A percentile compares a stretch with the other conserved stretches of the same genome.
Conservation (phyloP, 2,113 vertebrate species). For the Sciurus niger region DNA sequence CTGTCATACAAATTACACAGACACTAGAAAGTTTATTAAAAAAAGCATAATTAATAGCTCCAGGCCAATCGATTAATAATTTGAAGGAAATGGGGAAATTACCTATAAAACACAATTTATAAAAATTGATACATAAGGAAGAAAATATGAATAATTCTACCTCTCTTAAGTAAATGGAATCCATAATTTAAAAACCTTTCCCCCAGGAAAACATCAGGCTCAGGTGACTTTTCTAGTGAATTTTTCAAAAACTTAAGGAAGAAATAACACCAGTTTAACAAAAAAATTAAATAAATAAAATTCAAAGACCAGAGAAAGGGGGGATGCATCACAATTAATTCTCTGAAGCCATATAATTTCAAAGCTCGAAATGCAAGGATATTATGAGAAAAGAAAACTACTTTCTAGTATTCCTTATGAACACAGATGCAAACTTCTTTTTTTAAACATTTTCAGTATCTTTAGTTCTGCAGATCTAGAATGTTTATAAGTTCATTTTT, state of each 20-base stretch:
- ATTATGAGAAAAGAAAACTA: not conserved
- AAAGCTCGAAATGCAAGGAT: not conserved
- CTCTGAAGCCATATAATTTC: not conserved
- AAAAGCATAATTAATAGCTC: not conserved
- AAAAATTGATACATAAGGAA: not conserved
- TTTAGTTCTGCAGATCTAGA: conserved; percentile 60
- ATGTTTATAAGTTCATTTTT: conserved; percentile 14
- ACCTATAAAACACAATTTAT: not conserved
- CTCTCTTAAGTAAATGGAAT: not conserved
- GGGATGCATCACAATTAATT: not conserved
- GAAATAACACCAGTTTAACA: not conserved
- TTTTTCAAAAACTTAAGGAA: conserved; percentile 20
- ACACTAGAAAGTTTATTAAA: not conserved
- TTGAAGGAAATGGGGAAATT: not conserved
- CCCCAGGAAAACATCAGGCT: not conserved
- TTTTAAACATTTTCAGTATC: not conserved
- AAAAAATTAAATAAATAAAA: not conserved
- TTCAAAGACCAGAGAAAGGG: not conserved
- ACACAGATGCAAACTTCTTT: not conserved
- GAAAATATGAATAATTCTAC: not conserved
- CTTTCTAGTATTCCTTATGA: not conserved
- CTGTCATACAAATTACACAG: not conserved
- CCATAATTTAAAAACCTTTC: not conserved
- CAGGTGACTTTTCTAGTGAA: not conserved
- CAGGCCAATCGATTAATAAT: not conserved